These are phyloP conservation scores for Potamilus streckersoni DNA, from an alignment of 1,140 invertebrate species.

Conservation along the genomic window DNA sequence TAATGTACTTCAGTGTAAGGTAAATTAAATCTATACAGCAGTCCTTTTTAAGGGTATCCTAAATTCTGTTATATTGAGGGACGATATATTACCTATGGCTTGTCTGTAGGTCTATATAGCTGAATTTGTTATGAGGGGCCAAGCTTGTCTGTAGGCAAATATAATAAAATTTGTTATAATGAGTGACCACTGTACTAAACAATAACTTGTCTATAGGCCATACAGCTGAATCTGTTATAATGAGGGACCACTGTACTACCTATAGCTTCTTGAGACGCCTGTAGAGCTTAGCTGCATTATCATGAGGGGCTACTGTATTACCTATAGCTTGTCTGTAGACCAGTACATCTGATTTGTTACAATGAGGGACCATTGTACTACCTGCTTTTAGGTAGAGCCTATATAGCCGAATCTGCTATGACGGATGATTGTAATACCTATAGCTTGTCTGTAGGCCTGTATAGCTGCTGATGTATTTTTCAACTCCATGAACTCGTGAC, in stretches of 20 bases:
- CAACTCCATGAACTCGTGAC: slow-evolving; percentile 99
- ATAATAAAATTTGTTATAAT: too few relatives aligned
- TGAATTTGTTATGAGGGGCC: too few relatives aligned
- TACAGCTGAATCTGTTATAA: too few relatives aligned
- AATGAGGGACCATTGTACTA: neutral
- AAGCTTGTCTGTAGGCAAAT: too few relatives aligned
- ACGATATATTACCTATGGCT: neutral
- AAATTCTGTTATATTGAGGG: too few relatives aligned
- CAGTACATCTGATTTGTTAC: neutral
- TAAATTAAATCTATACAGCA: too few relatives aligned
- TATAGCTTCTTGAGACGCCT: too few relatives aligned
- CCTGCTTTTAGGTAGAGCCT: slow-evolving; percentile 94
- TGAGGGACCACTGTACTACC: too few relatives aligned
- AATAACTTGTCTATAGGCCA: neutral
- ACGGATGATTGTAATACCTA: slow-evolving; percentile 74
- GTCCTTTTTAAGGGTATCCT: too few relatives aligned
- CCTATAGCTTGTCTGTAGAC: slow-evolving; percentile 81
- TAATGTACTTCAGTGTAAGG: too few relatives aligned
- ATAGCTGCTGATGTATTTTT: slow-evolving; percentile 97
- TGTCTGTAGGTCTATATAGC: neutral
- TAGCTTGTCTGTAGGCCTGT: slow-evolving; percentile 97
- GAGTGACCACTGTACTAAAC: too few relatives aligned
- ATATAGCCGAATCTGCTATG: slow-evolving; percentile 80
- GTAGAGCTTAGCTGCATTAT: too few relatives aligned
- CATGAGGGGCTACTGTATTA: slow-evolving; percentile 62